A percentile compares a stretch with the other conserved stretches of the same genome.
These are phyloP conservation scores for Heterotilapia buettikoferi DNA, from an alignment of 2,113 vertebrate species.

Conservation along the genomic window DNA sequence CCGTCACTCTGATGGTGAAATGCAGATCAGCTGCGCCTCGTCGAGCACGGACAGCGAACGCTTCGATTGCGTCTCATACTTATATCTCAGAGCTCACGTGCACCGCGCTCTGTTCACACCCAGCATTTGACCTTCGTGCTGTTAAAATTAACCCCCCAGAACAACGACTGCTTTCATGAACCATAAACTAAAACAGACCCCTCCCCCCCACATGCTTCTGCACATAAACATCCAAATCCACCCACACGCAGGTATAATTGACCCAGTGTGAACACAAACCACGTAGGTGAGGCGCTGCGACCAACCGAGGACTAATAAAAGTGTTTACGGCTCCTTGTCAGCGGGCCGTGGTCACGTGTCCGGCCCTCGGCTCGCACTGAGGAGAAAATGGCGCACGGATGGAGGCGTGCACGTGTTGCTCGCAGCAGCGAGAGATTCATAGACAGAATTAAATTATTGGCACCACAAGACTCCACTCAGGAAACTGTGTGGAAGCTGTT, in stretches of 20 bases:
- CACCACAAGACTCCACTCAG: background rate
- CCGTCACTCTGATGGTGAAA: background rate
- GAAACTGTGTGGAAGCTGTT: background rate
- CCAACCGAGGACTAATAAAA: conserved; percentile 10
- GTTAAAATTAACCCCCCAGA: background rate
- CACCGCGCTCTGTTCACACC: background rate
- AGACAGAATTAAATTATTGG: background rate
- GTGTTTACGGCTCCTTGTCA: conserved; percentile 24
- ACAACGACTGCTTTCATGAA: background rate
- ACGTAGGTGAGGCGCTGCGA: background rate
- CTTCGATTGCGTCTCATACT: background rate
- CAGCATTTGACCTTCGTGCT: background rate
- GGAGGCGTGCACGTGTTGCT: background rate
- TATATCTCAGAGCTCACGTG: accelerated
- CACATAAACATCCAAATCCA: background rate
- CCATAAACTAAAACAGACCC: background rate
- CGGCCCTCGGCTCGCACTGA: background rate
- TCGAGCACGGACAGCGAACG: background rate
- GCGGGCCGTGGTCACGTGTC: conserved; percentile 3
- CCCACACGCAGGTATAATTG: background rate
- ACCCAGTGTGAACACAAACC: background rate
- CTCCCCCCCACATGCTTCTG: background rate
- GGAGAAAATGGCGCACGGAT: conserved; percentile 30
- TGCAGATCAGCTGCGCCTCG: background rate
- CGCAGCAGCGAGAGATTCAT: background rate